Evolutionary conservation across 2,797 vertebrate genomes (phyloP).

Genomic region (Poecile montanus): DNA sequence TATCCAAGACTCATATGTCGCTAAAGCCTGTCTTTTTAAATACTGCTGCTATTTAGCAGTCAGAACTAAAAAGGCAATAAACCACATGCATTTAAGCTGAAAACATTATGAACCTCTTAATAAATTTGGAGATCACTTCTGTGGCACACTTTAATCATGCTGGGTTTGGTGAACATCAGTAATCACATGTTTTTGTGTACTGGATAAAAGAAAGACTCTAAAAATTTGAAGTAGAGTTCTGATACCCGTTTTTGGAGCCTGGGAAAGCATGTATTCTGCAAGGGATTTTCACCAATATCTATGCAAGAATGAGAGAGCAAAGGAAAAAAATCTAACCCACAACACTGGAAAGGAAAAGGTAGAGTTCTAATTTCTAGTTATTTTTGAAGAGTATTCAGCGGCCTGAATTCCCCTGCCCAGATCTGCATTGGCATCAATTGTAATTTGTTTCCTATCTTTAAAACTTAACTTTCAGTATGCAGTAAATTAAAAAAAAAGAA

Average conservation of each 20-base stretch:
- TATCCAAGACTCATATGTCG: background rate
- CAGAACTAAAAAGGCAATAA: background rate
- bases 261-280: background rate
- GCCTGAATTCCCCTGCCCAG: background rate
- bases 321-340: background rate
- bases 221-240: background rate
- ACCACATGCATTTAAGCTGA: background rate
- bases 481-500: background rate
- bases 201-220: background rate
- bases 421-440: background rate
- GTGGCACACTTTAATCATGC: background rate
- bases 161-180: background rate
- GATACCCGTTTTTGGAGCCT: background rate
- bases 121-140: background rate
- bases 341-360: background rate
- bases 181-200: background rate
- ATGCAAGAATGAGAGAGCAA: background rate
- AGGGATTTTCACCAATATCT: background rate
- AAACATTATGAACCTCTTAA: background rate
- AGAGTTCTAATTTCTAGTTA: background rate
- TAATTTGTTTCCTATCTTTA: background rate
- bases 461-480: background rate
- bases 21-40: background rate
- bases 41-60: background rate
- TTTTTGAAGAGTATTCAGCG: background rate